A percentile compares a stretch with the other conserved stretches of the same genome.
Conservation (phyloP, 2,797 vertebrate genomes). For the Macropus fuliginosus region DNA sequence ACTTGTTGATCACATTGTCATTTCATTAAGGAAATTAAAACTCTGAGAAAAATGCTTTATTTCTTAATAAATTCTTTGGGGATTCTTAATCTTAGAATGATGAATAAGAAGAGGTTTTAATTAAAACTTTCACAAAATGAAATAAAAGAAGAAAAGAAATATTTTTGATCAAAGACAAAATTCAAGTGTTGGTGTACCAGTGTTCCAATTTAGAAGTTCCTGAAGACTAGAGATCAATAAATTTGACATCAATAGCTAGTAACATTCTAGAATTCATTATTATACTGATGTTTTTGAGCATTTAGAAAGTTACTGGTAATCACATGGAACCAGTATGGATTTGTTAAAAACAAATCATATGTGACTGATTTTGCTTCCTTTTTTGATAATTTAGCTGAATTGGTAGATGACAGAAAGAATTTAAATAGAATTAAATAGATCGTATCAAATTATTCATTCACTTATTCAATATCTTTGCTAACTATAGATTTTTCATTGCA, state of each 20-base stretch:
- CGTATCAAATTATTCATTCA: not conserved
- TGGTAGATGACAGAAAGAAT: not conserved
- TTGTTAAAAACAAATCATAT: not conserved
- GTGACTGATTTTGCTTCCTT: not conserved
- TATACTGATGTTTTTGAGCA: not conserved
- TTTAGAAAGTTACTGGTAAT: not conserved
- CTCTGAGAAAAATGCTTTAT: not conserved
- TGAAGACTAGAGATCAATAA: not conserved
- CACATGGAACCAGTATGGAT: not conserved
- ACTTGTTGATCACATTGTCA: slow-evolving; percentile 61
- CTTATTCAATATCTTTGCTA: not conserved
- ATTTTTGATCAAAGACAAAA: not conserved
- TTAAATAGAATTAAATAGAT: not conserved
- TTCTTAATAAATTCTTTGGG: slow-evolving; percentile 35
- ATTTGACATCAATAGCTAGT: not conserved
- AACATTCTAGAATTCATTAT: not conserved
- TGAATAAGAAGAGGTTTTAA: not conserved
- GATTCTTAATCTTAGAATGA: slow-evolving; percentile 22
- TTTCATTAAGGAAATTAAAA: not conserved
- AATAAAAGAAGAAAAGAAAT: not conserved
- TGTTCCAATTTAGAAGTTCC: not conserved
- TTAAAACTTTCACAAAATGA: not conserved
- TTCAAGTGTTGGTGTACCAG: not conserved
- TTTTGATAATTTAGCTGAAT: not conserved
- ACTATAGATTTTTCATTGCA: not conserved